Percentiles rank a stretch among this genome's conserved stretches.
Evolutionary conservation across 2,888 invertebrate genomes (phyloP).

Genomic region (Exephanes ischioxanthus): DNA sequence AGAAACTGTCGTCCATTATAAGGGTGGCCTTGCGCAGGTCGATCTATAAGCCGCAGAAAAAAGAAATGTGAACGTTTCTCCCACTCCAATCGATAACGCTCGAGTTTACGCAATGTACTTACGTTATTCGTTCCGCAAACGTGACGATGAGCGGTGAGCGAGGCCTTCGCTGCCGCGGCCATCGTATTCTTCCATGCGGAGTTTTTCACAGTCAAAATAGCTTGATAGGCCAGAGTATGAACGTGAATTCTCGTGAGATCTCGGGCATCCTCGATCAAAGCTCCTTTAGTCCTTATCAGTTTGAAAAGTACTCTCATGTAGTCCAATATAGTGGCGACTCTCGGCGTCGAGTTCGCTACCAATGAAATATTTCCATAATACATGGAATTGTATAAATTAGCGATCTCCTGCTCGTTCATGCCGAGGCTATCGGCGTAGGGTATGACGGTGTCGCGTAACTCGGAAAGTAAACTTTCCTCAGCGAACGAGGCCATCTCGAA

Average conservation of each 20-base stretch:
- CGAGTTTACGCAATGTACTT: conserved; percentile 70
- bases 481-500: conserved; percentile 96
- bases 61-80: not conserved
- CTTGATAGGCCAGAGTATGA: conserved; percentile 95
- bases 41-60: conserved; percentile 81
- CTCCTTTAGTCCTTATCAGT: conserved; percentile 85
- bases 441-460: conserved; percentile 89
- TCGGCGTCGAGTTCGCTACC: conserved; percentile 92
- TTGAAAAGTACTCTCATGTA: conserved; percentile 91
- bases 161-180: conserved; percentile 93
- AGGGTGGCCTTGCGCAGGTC: conserved; percentile 87
- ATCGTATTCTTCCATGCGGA: conserved; percentile 92
- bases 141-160: conserved; percentile 93
- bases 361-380: conserved; percentile 90
- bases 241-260: conserved; percentile 92
- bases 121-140: conserved; percentile 90
- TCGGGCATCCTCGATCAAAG: conserved; percentile 85
- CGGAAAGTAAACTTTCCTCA: conserved; percentile 89
- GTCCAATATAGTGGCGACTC: conserved; percentile 92
- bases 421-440: conserved; percentile 93
- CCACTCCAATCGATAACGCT: conserved; percentile 19
- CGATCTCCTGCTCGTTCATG: conserved; percentile 95
- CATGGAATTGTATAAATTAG: conserved; percentile 91
- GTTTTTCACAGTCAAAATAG: conserved; percentile 90
- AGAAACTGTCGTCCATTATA: conserved; percentile 93